Conservation (phyloP, 2,113 vertebrate species). For the Otolemur garnettii region DNA sequence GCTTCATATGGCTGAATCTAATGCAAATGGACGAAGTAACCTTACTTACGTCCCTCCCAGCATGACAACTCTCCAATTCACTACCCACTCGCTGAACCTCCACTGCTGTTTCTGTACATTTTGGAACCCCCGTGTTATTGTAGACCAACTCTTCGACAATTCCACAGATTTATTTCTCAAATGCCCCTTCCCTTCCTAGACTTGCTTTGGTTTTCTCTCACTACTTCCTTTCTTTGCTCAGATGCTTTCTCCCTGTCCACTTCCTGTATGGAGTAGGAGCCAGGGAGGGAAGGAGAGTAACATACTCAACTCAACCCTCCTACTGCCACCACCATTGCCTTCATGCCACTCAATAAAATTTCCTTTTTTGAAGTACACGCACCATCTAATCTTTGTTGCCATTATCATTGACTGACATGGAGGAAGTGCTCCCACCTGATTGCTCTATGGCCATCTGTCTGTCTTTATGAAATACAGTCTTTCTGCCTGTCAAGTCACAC, state of each 20-base stretch:
- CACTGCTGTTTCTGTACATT: background rate
- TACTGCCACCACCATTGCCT: background rate
- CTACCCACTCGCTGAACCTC: background rate
- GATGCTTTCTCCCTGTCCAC: background rate
- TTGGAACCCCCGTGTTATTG: background rate
- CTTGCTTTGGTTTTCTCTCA: constrained; percentile 31
- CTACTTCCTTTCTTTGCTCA: background rate
- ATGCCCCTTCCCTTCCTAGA: background rate
- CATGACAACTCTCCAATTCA: background rate
- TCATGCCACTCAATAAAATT: background rate
- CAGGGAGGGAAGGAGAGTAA: background rate
- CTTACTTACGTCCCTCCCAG: background rate
- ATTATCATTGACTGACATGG: background rate
- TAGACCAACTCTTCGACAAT: background rate
- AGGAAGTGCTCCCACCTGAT: background rate
- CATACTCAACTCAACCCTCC: background rate
- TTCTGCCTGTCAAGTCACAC: background rate
- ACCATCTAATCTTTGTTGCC: background rate
- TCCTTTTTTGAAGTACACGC: constrained; percentile 1
- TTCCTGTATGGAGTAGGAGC: background rate
- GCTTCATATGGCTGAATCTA: constrained; percentile 20
- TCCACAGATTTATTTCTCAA: background rate
- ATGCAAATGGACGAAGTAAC: background rate
- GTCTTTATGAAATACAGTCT: background rate
- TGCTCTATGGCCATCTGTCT: background rate